Evolutionary conservation across 1,140 invertebrate species (phyloP), one percentile per base, ranked within the genome.

Genomic region (Heterodera schachtii): DNA sequence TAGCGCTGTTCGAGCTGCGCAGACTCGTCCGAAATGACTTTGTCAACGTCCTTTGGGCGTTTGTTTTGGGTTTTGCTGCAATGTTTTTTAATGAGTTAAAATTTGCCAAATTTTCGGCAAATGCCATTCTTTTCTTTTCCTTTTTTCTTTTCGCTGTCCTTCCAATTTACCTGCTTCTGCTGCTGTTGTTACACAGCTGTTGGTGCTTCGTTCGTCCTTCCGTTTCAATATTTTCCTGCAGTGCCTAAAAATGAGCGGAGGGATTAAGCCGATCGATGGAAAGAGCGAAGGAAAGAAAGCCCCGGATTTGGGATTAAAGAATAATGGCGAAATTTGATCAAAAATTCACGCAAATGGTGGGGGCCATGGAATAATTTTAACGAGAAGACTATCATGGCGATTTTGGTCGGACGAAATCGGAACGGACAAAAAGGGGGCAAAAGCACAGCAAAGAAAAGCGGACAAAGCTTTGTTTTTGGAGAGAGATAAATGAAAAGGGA

Each of bases 191-290:
- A 31, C 60, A 70, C 21, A 80, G 60, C 75, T 83, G 81, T 21
- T 82, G 81, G 41, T 82, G 75, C 43, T 44, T 64, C 7, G 81
- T 47, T n/a, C 75, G 73, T 31, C 82, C 82, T 44, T 83, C 82
- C 11, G 83, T 83, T 21, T 83, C 83, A 70, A 83, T 83, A 49
- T 83, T 79, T 46, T 60, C 13, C 70, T 83, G 82, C 44, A 83
- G 60, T 44, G 78, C 41, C 82, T 83, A 13, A 84, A 83, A 81
- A 78, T 19, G 73, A 41, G 31, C 52, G 52, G 21, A 74, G 19
- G 41, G 5, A 77, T 67, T 71, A 76, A 47, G 6, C 16, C 57
- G 70, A 75, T 21, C 3, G 19, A 7, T n/a, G 70, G 21, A 9
- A 21, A 77, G 3, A 77, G 3, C 21, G 41, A 73, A 4, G 47